Evolutionary conservation across 2,797 vertebrate genomes (phyloP).

Genomic region (Gila robusta): DNA sequence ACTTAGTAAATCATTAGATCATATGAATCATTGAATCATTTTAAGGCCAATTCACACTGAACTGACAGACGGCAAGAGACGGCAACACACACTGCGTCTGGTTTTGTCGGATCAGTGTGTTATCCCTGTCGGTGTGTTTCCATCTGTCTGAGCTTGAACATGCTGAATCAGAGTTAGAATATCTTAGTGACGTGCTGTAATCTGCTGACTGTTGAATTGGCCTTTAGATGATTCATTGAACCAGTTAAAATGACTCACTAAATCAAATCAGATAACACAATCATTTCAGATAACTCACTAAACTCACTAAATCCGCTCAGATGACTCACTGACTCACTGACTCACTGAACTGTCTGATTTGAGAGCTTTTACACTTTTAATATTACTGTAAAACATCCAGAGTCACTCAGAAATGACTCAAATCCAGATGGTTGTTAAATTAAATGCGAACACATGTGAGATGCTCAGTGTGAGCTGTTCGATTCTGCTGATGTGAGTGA

Average conservation of each 20-base stretch:
- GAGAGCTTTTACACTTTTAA: background rate
- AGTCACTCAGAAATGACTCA: background rate
- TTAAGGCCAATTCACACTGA: too few relatives aligned
- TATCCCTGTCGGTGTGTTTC: too few relatives aligned
- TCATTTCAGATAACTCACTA: background rate
- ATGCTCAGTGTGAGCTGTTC: background rate
- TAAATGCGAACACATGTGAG: background rate
- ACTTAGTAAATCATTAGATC: background rate
- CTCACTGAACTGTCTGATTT: background rate
- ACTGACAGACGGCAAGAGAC: too few relatives aligned
- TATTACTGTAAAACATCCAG: background rate
- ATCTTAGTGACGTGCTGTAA: too few relatives aligned
- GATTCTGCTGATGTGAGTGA: background rate
- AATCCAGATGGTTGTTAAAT: too few relatives aligned
- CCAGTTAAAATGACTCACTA: background rate
- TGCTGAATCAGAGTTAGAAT: too few relatives aligned
- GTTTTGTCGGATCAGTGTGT: too few relatives aligned
- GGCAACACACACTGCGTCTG: too few relatives aligned
- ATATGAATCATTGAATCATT: too few relatives aligned
- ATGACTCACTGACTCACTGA: background rate
- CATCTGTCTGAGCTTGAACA: too few relatives aligned
- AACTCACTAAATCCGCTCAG: background rate
- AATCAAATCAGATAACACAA: background rate
- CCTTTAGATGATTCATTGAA: too few relatives aligned
- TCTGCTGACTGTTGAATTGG: too few relatives aligned